Conservation (phyloP, 2,888 invertebrate species). For the Rhorus exstirpatorius region DNA sequence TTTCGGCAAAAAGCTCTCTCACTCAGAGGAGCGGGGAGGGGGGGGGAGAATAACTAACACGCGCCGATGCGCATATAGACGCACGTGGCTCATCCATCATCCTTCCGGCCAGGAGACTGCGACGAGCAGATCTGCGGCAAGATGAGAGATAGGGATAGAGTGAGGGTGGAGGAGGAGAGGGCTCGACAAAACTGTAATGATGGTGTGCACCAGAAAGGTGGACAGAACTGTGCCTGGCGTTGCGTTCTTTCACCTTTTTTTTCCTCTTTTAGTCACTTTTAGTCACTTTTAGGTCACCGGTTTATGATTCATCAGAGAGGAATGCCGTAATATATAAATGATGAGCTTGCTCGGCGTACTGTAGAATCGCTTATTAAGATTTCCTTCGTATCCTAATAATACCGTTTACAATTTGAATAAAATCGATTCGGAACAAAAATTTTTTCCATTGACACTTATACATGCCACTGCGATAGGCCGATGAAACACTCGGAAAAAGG, state of each 20-base stretch:
- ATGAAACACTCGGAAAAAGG: not conserved
- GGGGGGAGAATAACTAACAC: not conserved
- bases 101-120: constrained; percentile 57
- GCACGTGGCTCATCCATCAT: constrained; percentile 70
- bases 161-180: constrained; percentile 20
- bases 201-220: constrained; percentile 16
- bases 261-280: not conserved
- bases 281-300: no score
- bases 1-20: constrained; percentile 77
- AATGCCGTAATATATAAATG: no score
- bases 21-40: constrained; percentile 20
- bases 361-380: no score
- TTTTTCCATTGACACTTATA: not conserved
- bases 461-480: no score
- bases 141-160: constrained; percentile 19
- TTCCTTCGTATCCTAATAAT: no score
- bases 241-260: not conserved
- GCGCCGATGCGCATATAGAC: constrained; percentile 40
- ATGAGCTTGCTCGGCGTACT: no score
- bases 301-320: no score
- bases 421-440: not conserved
- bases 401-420: not conserved
- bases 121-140: constrained; percentile 40
- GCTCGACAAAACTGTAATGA: constrained; percentile 17
- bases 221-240: constrained; percentile 7